Evolutionary conservation across 2,113 vertebrate genomes (phyloP).

Genomic region (Ptychochromis oligacanthus): DNA sequence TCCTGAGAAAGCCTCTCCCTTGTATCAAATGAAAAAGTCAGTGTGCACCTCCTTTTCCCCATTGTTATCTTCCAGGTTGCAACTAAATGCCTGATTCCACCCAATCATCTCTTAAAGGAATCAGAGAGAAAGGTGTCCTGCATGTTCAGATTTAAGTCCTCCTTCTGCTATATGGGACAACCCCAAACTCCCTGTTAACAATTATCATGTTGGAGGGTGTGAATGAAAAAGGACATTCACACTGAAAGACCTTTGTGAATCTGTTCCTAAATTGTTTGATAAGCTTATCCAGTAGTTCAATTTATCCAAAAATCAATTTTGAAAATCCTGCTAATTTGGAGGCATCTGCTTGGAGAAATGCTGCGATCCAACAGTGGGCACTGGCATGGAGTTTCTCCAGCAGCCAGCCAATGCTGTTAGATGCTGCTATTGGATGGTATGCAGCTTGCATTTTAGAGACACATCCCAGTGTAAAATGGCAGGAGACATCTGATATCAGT

Average conservation of each 20-base stretch:
- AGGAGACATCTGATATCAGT: neutral
- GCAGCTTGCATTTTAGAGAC: rapidly evolving
- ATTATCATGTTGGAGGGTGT: neutral
- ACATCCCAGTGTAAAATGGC: neutral
- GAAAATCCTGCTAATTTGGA: neutral
- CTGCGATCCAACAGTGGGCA: neutral
- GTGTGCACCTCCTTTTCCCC: no score
- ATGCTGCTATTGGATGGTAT: neutral
- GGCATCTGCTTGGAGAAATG: neutral
- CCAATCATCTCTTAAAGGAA: no score
- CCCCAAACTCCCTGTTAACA: neutral
- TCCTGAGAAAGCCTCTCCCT: no score
- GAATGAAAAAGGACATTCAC: neutral
- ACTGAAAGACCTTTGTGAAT: neutral
- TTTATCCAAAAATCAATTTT: neutral
- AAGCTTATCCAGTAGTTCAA: no score
- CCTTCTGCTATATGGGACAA: neutral
- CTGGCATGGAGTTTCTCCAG: neutral
- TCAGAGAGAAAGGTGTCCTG: no score
- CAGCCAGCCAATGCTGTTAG: neutral
- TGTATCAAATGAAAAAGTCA: no score
- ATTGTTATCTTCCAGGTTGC: no score
- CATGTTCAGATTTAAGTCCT: no score
- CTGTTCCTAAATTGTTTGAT: neutral
- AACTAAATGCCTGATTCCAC: no score